Evolutionary conservation across 2,888 invertebrate genomes (phyloP).

Genomic region (Carterocephalus palaemon): DNA sequence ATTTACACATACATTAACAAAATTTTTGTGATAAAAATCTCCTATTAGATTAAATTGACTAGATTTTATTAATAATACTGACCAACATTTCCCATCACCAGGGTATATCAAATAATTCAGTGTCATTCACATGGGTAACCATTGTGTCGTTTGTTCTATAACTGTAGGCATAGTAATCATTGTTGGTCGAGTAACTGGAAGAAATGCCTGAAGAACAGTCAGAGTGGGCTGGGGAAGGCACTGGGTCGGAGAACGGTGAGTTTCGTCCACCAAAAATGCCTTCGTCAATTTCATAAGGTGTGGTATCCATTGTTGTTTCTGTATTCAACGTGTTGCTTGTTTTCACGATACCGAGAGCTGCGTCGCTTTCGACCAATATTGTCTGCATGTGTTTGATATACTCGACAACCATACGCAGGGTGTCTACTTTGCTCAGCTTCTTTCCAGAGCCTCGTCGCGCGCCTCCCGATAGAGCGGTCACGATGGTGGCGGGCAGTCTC

Average conservation of each 20-base stretch:
- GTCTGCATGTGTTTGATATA: constrained; percentile 91
- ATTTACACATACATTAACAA: constrained; percentile 27
- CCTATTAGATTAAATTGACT: too few species aligned
- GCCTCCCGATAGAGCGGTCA: constrained; percentile 81
- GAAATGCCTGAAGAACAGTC: constrained; percentile 80
- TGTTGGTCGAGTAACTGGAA: constrained; percentile 53
- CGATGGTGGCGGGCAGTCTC: constrained; percentile 89
- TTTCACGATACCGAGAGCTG: constrained; percentile 55
- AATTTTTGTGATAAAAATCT: constrained; percentile 12
- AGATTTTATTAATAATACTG: constrained; percentile 15
- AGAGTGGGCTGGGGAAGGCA: constrained; percentile 85
- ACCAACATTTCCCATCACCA: constrained; percentile 85
- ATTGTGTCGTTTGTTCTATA: constrained; percentile 19
- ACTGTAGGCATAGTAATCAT: constrained; percentile 40
- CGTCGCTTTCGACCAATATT: constrained; percentile 85
- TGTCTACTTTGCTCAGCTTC: constrained; percentile 95
- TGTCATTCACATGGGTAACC: constrained; percentile 86
- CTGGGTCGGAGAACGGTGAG: constrained; percentile 68
- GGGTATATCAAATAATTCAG: constrained; percentile 89
- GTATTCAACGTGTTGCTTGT: constrained; percentile 24
- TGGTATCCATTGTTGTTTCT: constrained; percentile 34
- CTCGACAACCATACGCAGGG: constrained; percentile 91
- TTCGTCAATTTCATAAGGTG: constrained; percentile 54
- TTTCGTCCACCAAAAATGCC: constrained; percentile 54
- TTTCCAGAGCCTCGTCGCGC: constrained; percentile 87